A percentile compares a stretch with the other conserved stretches of the same genome.
Evolutionary conservation across 2,888 invertebrate species (phyloP).

Genomic region (Apotomis capreana): DNA sequence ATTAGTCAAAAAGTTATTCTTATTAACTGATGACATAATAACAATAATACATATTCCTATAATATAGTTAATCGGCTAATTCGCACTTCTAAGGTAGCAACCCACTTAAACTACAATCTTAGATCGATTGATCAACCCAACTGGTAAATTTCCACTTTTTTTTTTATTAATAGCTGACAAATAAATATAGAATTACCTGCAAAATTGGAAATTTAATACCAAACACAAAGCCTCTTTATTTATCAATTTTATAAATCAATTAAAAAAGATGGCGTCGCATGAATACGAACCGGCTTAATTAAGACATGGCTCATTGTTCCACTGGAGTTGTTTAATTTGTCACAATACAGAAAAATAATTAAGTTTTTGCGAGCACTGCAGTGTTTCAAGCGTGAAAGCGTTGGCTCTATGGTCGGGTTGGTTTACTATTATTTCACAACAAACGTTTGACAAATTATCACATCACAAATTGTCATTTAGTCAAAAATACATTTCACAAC

Average conservation of each 20-base stretch:
- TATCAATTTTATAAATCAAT: slow-evolving; percentile 20
- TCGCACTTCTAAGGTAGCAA: too few species aligned
- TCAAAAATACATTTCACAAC: too few species aligned
- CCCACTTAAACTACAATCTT: too few species aligned
- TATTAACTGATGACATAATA: too few species aligned
- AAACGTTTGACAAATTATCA: too few species aligned
- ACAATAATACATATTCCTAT: too few species aligned
- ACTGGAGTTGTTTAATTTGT: slow-evolving; percentile 28
- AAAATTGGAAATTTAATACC: slow-evolving; percentile 8
- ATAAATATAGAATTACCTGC: background rate
- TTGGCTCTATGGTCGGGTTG: background rate
- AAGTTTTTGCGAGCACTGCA: slow-evolving; percentile 18
- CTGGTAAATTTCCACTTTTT: background rate
- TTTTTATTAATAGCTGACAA: background rate
- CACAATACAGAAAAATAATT: slow-evolving; percentile 35
- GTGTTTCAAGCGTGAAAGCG: slow-evolving; percentile 5
- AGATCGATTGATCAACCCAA: background rate
- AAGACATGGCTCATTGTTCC: slow-evolving; percentile 41
- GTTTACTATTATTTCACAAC: too few species aligned
- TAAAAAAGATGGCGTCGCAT: slow-evolving; percentile 12
- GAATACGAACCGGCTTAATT: slow-evolving; percentile 40
- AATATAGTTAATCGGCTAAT: too few species aligned
- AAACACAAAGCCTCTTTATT: slow-evolving; percentile 6
- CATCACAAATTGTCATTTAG: too few species aligned
- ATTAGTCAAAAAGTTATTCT: too few species aligned